Base-by-base conservation (phyloP, 1,140 invertebrate species). In the Bombus confusus region DNA sequence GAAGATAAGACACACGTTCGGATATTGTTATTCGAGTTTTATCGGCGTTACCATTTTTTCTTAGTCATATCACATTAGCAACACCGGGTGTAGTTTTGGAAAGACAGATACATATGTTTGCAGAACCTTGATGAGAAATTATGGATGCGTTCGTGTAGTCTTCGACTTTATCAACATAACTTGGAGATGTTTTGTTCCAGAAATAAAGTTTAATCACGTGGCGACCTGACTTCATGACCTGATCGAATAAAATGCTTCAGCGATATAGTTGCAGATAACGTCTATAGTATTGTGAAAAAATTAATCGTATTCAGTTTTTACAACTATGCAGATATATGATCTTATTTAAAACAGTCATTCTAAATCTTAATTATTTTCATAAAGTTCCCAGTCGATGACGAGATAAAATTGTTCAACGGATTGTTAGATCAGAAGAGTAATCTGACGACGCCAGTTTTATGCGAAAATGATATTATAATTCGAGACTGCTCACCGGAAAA, bases 391-490 rank as follows among this genome's bases (percentile, higher is more conserved):
- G 34, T 57, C 4, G 37, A 52, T 71, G 4, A 13, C 8, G 39
- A 34, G 68, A 79, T 72, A 80, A 72, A 80, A 80, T 52, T 57
- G 31, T 71, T 62, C 18, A 3, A 47, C 4, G n/a, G 64, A 52
- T n/a, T 22, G 52, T 15, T 34, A 31, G 62, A 68, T 68, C 73
- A 31, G 39, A n/a, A 72, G 28, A 64, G 68, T 39, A 68, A 84
- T 84, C 39, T 78, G 12, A 1, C 37, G 52, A 59, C 22, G 62
- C 34, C n/a, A 57, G 39, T 84, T 84, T 84, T 84, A 79, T 79
- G 39, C 76, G 64, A 72, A 69, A 79, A 41, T 43, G 47, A 84
- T 72, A 68, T 79, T 84, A 84, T 84, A 84, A 80, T 84, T 59
- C 57, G 68, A 64, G 39, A 28, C 64, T 69, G 47, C 39, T 66